These are phyloP conservation scores for Synanthedon vespiformis DNA, from an alignment of 2,888 invertebrate species.

Conservation along the genomic window DNA sequence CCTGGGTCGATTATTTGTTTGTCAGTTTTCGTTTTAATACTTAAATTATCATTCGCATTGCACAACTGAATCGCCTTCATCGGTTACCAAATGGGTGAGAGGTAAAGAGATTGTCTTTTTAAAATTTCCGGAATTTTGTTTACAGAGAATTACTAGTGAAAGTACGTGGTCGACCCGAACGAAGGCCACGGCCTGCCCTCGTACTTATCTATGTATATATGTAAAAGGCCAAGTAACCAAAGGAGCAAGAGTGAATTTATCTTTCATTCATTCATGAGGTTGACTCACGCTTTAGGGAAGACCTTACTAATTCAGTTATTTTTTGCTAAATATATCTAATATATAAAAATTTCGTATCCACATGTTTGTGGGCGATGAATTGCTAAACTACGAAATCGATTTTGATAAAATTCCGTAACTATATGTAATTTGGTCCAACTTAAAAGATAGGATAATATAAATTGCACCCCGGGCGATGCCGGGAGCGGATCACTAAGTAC, in stretches of 20 bases:
- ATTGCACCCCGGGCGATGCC: too few species aligned
- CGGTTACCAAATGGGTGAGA: slow-evolving; percentile 32
- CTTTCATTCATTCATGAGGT: slow-evolving; percentile 10
- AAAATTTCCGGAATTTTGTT: slow-evolving; percentile 49
- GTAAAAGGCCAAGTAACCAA: slow-evolving; percentile 25
- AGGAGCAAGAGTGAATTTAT: slow-evolving; percentile 6
- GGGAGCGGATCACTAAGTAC: too few species aligned
- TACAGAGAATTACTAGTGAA: slow-evolving; percentile 46
- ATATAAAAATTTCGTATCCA: too few species aligned
- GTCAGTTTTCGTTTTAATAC: background rate
- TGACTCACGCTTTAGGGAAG: background rate
- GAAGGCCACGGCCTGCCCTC: slow-evolving; percentile 29
- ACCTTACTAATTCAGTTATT: background rate
- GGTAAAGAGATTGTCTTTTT: slow-evolving; percentile 40
- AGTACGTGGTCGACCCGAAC: slow-evolving; percentile 29
- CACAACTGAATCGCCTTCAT: slow-evolving; percentile 40
- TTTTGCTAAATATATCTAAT: too few species aligned
- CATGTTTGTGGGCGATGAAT: too few species aligned
- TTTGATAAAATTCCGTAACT: too few species aligned
- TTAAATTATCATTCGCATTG: background rate
- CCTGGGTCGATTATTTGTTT: background rate
- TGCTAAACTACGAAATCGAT: too few species aligned
- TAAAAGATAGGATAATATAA: too few species aligned
- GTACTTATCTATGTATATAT: background rate
- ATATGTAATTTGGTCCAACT: too few species aligned